phyloP scores from a whole-genome alignment of 2,797 vertebrate species.

The Allobates femoralis region DNA sequence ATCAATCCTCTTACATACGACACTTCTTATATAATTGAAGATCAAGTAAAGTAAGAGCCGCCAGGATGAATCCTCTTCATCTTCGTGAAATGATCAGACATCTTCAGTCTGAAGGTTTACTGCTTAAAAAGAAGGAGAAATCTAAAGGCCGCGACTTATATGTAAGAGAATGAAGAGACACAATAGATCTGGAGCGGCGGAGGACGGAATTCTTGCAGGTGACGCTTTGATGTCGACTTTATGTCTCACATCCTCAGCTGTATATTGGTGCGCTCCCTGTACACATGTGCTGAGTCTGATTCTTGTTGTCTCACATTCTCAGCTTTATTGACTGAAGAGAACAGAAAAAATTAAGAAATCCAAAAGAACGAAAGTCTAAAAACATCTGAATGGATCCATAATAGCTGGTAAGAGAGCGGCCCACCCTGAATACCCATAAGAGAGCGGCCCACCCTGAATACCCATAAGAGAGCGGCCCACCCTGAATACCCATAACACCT shows the following conservation, averaged over 20 bases:
- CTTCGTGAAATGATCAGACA: constrained; percentile 46
- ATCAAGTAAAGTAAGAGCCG: constrained; percentile 44
- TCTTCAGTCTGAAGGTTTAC: constrained; percentile 41
- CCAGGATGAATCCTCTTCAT: constrained; percentile 36
- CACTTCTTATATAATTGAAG: constrained; percentile 50
- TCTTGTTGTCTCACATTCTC: too few relatives aligned
- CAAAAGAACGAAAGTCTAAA: not conserved
- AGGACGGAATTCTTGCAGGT: not conserved
- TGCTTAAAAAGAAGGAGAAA: constrained; percentile 16
- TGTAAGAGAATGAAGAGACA: constrained; percentile 15
- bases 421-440: too few relatives aligned
- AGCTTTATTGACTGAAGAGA: not conserved
- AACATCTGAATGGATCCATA: not conserved
- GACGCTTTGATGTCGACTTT: constrained; percentile 12
- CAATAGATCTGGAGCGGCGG: not conserved
- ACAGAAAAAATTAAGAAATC: not conserved
- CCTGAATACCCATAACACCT: too few relatives aligned
- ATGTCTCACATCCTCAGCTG: too few relatives aligned
- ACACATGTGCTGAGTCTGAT: too few relatives aligned
- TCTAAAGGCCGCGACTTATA: constrained; percentile 33
- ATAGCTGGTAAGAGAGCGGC: not conserved
- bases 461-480: not conserved
- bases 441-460: not conserved
- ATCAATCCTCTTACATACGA: constrained; percentile 31
- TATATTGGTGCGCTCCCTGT: too few relatives aligned